Conservation (phyloP, 1,140 invertebrate species). For the Helicoverpa zea region DNA sequence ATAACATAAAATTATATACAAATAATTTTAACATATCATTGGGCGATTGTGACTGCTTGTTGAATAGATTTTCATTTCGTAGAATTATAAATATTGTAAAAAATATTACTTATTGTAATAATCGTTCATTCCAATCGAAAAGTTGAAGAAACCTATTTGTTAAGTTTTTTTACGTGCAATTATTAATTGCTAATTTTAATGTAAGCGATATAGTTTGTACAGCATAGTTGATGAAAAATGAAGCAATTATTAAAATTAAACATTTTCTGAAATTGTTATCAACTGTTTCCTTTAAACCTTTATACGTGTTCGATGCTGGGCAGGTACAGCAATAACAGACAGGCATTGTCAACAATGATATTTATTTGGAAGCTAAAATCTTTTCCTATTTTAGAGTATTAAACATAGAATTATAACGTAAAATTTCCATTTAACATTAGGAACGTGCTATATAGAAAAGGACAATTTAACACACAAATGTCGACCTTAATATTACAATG, state of each 20-base stretch:
- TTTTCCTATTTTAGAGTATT: conserved; percentile 68
- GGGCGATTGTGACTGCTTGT: conserved; percentile 87
- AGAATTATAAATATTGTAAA: conserved; percentile 84
- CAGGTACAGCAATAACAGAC: conserved; percentile 2
- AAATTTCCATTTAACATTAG: conserved; percentile 60
- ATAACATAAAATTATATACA: conserved; percentile 78
- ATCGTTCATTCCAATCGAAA: conserved; percentile 86
- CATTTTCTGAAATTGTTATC: conserved; percentile 83
- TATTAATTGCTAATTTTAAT: conserved; percentile 87
- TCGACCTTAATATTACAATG: conserved; percentile 34
- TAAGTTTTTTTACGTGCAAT: conserved; percentile 87
- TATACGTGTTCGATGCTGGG: not conserved
- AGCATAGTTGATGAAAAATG: conserved; percentile 84
- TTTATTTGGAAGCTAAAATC: conserved; percentile 82
- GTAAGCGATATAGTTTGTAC: conserved; percentile 86
- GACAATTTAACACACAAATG: conserved; percentile 44
- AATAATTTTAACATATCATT: conserved; percentile 87
- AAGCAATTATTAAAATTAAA: conserved; percentile 87
- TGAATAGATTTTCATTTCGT: conserved; percentile 83
- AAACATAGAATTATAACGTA: conserved; percentile 64
- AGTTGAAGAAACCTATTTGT: conserved; percentile 86
- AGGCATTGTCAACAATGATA: conserved; percentile 80
- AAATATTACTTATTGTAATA: conserved; percentile 82
- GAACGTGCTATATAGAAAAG: conserved; percentile 60
- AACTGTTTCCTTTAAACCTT: conserved; percentile 57